A percentile compares a stretch with the other conserved stretches of the same genome.
phyloP scores from a whole-genome alignment of 2,113 vertebrate genomes.

The Cyanocitta stelleri region DNA sequence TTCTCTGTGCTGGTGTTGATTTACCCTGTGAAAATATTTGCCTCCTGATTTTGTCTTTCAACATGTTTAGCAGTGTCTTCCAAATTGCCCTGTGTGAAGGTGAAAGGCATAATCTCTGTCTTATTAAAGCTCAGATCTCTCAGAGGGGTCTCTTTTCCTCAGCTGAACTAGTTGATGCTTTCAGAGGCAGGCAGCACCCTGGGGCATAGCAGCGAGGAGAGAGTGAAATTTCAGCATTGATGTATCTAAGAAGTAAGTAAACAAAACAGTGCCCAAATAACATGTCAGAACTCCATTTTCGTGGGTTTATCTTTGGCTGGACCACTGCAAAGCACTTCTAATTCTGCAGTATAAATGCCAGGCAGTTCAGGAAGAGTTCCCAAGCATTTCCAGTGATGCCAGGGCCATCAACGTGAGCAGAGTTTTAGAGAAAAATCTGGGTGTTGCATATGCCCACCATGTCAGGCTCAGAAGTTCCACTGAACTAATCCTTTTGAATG shows the following conservation, averaged over 20 bases:
- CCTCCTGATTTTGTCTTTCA: background rate
- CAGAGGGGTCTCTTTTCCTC: background rate
- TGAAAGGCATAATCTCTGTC: background rate
- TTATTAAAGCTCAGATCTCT: background rate
- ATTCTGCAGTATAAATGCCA: background rate
- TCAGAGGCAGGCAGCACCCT: background rate
- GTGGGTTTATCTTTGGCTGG: background rate
- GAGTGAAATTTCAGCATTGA: background rate
- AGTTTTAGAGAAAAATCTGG: background rate
- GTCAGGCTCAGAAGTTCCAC: background rate
- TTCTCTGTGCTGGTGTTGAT: background rate
- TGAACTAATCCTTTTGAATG: background rate
- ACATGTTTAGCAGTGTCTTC: background rate
- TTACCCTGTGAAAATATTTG: background rate
- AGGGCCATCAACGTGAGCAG: background rate
- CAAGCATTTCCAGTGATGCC: background rate
- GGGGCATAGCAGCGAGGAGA: background rate
- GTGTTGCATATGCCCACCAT: background rate
- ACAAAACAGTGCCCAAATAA: background rate
- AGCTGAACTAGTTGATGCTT: background rate
- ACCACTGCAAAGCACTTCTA: background rate
- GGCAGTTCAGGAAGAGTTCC: background rate
- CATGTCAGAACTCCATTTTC: background rate
- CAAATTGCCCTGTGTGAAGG: conserved; percentile 15
- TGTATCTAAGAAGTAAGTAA: background rate